Base-by-base conservation (phyloP, 2,888 invertebrate species). In the Epicampocera succincta region DNA sequence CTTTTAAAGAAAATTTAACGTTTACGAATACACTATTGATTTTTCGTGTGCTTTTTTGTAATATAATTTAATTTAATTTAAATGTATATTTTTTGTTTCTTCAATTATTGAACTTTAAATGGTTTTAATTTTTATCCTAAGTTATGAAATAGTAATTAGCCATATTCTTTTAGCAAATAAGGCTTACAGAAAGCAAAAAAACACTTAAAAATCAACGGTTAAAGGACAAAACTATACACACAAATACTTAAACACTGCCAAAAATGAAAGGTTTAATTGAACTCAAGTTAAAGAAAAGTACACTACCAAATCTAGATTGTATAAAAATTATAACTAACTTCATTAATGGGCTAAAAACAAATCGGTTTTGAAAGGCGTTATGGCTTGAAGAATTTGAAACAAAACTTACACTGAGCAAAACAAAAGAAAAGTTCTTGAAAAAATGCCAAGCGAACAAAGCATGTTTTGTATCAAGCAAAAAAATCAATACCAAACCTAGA, bases 301-400 rank as follows among this genome's bases (percentile, higher is more conserved):
- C 77, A 81, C 81, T 77, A 77, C 50, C 65, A 75, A 82, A 81
- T 77, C 81, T 81, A 68, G 78, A 52, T 61, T 79, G 60, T 79
- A 73, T 73, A 61, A 79, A 72, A 68, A 63, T 71, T 61, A 61
- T 61, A 69, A 69, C 69, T 54, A 69, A 69, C 54, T 69, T 54
- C 65, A 80, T 54, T 25, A 61, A 69, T 71, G 74, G 80, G 71
- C 58, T 40, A 60, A 65, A 38, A 42, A 25, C 9, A 29, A 63
- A 80, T 72, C 72, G 72, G 78, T 66, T 66, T 48, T 54, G 19
- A 50, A 75, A 72, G 65, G 78, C 50, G 52, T 66, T 73, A 72
- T 52, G 72, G 72, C 72, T 79, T 73, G 46, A 61, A 73, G 44
- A 72, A 54, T 58, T 66, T 50, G 17, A 69, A 68, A 68, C 46